Evolutionary conservation across 2,888 invertebrate species (phyloP), one percentile per base, ranked within the genome.

Genomic region (Orthonychiurus folsomi): DNA sequence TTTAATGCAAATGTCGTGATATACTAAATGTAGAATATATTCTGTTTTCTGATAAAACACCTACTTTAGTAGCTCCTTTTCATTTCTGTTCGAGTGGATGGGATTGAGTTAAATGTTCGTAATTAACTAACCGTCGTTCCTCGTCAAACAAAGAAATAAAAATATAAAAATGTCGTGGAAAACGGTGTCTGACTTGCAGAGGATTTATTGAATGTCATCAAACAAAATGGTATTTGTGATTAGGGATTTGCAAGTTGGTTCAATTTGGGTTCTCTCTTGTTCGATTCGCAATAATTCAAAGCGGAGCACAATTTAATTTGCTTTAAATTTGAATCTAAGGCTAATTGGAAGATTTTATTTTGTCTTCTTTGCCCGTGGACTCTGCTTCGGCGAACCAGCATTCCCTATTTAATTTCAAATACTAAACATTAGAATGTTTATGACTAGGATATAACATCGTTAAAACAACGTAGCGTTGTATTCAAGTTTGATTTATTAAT

Each of bases 361-460:
- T 2, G 61, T 25, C 37, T 65, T 65, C 26, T 62, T 63, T 26
- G 60, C 69, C 63, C 71, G 65, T 50, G 72, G 72, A 57, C 72
- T 71, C 62, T 69, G 70, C 55, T 75, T 74, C 57, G 76, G 75
- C 24, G 75, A 75, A 47, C 75, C 15, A 15, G 52, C 74, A 81
- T 87, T 87, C 78, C 87, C 87, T 87, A 80, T 23, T 81, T 81
- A 67, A 12, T n/a, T 37, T 37, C 5, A 37, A 37, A 37, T 37
- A n/a, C n/a, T n/a, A n/a, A n/a, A n/a, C 9, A 53, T 12, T 12
- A 3, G 3, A 25, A 55, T 55, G 25, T 25, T 24, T 24, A 26
- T 26, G 24, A 25, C 55, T n/a, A n/a, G n/a, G n/a, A 48, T 15
- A 18, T 52, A 52, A 18, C 52, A n/a, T 23, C n/a, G 52, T 12